phyloP scores from a whole-genome alignment of 2,888 invertebrate genomes.

The Drosophila pseudotakahashii region DNA sequence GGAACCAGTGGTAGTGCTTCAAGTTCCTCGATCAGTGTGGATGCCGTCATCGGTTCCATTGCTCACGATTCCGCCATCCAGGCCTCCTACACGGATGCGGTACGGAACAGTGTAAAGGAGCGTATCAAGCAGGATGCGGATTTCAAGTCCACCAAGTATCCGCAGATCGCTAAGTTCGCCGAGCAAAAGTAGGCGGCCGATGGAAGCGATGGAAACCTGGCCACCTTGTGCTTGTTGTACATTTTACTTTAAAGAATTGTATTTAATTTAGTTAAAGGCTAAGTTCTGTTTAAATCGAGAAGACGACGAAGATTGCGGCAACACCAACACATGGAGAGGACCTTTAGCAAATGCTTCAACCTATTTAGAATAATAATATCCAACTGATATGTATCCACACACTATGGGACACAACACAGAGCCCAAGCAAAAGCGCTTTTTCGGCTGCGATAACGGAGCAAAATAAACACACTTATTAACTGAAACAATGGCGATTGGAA shows the following conservation, averaged over 20 bases:
- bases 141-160: slow-evolving; percentile 82
- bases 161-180: slow-evolving; percentile 83
- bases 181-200: slow-evolving; percentile 71
- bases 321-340: slow-evolving; percentile 34
- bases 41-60: slow-evolving; percentile 78
- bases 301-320: slow-evolving; percentile 34
- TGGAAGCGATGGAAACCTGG: not conserved
- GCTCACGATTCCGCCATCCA: slow-evolving; percentile 81
- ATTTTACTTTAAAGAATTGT: slow-evolving; percentile 70
- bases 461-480: slow-evolving; percentile 33
- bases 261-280: slow-evolving; percentile 73
- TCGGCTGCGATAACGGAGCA: slow-evolving; percentile 27
- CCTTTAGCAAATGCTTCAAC: slow-evolving; percentile 32
- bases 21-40: slow-evolving; percentile 65
- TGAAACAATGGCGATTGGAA: slow-evolving; percentile 18
- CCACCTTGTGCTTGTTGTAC: slow-evolving; percentile 65
- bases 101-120: slow-evolving; percentile 80
- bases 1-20: slow-evolving; percentile 55
- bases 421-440: slow-evolving; percentile 9
- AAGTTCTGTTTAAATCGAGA: slow-evolving; percentile 58
- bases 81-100: slow-evolving; percentile 82
- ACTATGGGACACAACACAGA: slow-evolving; percentile 10
- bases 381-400: slow-evolving; percentile 32
- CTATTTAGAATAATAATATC: slow-evolving; percentile 42
- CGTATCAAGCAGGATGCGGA: slow-evolving; percentile 83